Conservation (phyloP, 2,888 invertebrate species). For the Macropis europaea region DNA sequence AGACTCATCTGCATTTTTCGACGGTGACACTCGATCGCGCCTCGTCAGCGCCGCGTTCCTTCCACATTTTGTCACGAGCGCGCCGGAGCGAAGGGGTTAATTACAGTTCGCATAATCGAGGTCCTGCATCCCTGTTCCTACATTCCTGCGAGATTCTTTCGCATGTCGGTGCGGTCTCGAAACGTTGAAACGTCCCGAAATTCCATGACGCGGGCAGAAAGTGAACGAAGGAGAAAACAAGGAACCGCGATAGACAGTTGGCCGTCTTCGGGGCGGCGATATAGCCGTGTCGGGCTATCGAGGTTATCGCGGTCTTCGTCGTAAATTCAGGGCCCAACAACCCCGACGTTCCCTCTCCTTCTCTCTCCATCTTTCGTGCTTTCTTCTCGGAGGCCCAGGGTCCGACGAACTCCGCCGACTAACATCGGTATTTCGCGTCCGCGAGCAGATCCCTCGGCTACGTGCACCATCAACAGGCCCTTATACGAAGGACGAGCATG, state of each 20-base stretch:
- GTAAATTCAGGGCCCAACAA: slow-evolving; percentile 67
- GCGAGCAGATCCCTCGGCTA: slow-evolving; percentile 33
- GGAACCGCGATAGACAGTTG: slow-evolving; percentile 51
- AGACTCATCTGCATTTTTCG: no score
- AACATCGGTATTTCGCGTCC: slow-evolving; percentile 60
- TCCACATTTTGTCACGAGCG: no score
- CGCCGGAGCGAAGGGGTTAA: no score
- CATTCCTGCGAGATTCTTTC: no score
- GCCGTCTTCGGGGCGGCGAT: slow-evolving; percentile 47
- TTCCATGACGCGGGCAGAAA: slow-evolving; percentile 7
- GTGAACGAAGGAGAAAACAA: slow-evolving; percentile 14
- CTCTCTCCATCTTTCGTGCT: not conserved
- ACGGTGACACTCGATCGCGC: no score
- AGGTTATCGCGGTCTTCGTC: slow-evolving; percentile 66
- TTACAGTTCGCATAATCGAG: no score
- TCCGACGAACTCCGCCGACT: slow-evolving; percentile 41
- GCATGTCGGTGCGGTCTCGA: not conserved
- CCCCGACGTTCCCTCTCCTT: slow-evolving; percentile 37
- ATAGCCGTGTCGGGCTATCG: slow-evolving; percentile 64
- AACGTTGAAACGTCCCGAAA: slow-evolving; percentile 27
- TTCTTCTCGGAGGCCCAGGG: slow-evolving; percentile 19
- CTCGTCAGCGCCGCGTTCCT: no score
- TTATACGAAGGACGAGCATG: slow-evolving; percentile 54
- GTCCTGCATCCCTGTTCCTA: no score
- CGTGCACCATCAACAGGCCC: slow-evolving; percentile 36